A percentile compares a stretch with the other conserved stretches of the same genome.
Evolutionary conservation across 2,113 vertebrate species (phyloP).

Genomic region (Redunca redunca): DNA sequence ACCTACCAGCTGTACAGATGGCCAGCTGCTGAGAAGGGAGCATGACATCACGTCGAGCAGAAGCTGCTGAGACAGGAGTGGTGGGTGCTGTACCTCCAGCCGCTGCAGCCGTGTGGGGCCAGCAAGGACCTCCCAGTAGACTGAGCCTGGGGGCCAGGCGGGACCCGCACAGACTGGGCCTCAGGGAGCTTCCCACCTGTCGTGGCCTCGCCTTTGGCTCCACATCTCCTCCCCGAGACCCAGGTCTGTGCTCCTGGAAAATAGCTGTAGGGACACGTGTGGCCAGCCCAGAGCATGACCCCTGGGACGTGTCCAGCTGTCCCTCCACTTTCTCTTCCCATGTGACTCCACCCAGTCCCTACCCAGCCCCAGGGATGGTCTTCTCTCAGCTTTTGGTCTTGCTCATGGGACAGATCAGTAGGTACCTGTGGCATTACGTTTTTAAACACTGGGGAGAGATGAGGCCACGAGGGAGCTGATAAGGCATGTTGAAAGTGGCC

Average conservation of each 20-base stretch:
- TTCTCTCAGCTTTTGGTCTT: neutral
- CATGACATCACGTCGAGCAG: conserved; percentile 59
- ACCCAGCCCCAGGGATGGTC: neutral
- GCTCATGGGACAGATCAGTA: neutral
- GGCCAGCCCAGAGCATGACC: rapidly evolving
- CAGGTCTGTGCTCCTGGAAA: neutral
- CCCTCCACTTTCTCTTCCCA: neutral
- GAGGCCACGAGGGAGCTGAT: neutral
- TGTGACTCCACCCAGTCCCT: neutral
- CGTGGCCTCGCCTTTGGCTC: neutral
- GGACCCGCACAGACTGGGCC: too few relatives aligned
- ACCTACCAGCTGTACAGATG: conserved; percentile 59
- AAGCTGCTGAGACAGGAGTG: conserved; percentile 55
- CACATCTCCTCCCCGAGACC: neutral
- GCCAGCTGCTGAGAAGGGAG: conserved; percentile 55
- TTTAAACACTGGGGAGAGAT: neutral
- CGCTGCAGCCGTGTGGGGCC: conserved; percentile 59
- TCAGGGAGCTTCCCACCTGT: neutral
- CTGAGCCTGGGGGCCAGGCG: neutral
- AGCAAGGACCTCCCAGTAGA: conserved; percentile 30
- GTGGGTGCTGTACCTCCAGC: conserved; percentile 66
- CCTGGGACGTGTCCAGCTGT: rapidly evolving
- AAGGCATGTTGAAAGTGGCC: neutral
- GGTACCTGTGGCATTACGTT: rapidly evolving
- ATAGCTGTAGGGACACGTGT: rapidly evolving